Evolutionary conservation across 1,140 invertebrate genomes (phyloP).

Genomic region (Drosophila triauraria): DNA sequence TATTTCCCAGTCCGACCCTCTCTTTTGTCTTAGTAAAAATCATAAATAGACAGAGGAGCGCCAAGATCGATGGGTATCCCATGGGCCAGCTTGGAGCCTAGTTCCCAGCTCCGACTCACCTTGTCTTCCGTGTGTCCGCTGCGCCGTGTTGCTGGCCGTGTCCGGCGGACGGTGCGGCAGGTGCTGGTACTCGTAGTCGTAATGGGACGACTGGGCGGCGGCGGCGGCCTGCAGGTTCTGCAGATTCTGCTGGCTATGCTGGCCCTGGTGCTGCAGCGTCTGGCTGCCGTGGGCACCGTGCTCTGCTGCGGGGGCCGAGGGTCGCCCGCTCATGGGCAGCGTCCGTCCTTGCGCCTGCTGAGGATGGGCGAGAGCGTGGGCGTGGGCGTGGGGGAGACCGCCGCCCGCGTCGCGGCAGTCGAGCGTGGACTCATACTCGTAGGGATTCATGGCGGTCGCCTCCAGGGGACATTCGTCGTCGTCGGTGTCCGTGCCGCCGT

Average conservation of each 20-base stretch:
- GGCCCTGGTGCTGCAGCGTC: conserved; percentile 81
- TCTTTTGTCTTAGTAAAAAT: too few relatives aligned
- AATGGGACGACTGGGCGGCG: conserved; percentile 66
- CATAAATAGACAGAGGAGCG: too few relatives aligned
- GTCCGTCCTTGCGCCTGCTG: conserved; percentile 44
- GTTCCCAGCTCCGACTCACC: conserved; percentile 53
- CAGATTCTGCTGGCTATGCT: conserved; percentile 77
- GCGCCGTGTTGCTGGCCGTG: conserved; percentile 67
- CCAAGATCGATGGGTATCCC: too few relatives aligned
- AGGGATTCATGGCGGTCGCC: conserved; percentile 84
- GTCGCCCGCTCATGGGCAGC: conserved; percentile 68
- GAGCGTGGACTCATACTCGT: conserved; percentile 84
- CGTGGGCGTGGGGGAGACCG: conserved; percentile 35
- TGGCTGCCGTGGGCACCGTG: conserved; percentile 65
- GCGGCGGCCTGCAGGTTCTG: conserved; percentile 78
- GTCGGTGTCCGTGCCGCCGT: conserved; percentile 85
- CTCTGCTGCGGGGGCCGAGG: conserved; percentile 28
- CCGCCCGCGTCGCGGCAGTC: conserved; percentile 81
- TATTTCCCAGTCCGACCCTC: too few relatives aligned
- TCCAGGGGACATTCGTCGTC: conserved; percentile 85
- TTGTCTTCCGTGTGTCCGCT: conserved; percentile 84
- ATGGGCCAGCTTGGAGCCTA: not conserved
- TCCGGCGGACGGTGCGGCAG: conserved; percentile 78
- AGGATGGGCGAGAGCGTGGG: conserved; percentile 8
- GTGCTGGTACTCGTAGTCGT: conserved; percentile 79